A percentile compares a stretch with the other conserved stretches of the same genome.
phyloP scores from a whole-genome alignment of 2,113 vertebrate species.

The Anhinga rufa region DNA sequence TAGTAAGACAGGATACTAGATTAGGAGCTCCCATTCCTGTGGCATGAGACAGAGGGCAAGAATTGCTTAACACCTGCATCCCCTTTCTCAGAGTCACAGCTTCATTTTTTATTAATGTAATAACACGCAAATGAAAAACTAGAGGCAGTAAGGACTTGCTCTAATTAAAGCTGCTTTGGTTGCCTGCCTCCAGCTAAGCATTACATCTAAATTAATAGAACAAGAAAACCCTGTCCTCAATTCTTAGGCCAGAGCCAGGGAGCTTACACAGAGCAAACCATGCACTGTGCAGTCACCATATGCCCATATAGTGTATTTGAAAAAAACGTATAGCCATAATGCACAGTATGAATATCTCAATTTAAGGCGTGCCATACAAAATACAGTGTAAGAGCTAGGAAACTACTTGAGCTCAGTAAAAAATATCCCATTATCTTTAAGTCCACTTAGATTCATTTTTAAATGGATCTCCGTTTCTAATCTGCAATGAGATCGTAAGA shows the following conservation, averaged over 20 bases:
- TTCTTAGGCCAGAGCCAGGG: not conserved
- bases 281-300: not conserved
- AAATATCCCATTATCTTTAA: not conserved
- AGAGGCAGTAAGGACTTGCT: not conserved
- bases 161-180: not conserved
- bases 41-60: fast-evolving
- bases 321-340: not conserved
- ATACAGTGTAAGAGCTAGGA: not conserved
- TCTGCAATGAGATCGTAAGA: not conserved
- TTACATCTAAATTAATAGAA: not conserved
- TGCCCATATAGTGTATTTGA: not conserved
- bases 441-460: not conserved
- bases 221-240: not conserved
- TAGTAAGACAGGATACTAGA: not conserved
- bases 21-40: not conserved
- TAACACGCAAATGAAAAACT: not conserved
- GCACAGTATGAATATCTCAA: not conserved
- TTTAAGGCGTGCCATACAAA: not conserved
- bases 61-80: not conserved
- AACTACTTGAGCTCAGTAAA: not conserved
- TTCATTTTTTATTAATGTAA: not conserved
- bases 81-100: not conserved
- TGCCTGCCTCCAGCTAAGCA: not conserved
- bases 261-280: not conserved
- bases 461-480: not conserved